These are phyloP conservation scores for Helleia helle DNA, from an alignment of 2,888 invertebrate genomes.

Conservation along the genomic window DNA sequence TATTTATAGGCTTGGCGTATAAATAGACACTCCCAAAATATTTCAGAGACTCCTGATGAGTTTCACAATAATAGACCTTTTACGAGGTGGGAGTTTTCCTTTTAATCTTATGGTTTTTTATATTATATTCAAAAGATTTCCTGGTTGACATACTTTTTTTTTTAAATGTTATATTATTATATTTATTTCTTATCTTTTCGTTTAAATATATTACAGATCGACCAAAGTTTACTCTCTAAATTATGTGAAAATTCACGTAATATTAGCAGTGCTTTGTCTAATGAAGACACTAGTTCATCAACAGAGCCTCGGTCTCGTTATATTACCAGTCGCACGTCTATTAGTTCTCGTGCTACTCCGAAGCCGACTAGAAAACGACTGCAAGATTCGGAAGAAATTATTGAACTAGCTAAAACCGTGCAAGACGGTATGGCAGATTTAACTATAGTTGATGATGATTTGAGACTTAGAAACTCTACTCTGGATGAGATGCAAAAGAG, in stretches of 20 bases:
- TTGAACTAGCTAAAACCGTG: constrained; percentile 68
- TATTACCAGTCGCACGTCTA: constrained; percentile 42
- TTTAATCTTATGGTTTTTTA: no score
- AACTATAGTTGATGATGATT: constrained; percentile 47
- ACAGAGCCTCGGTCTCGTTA: constrained; percentile 48
- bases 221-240: constrained; percentile 45
- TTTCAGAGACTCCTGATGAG: no score
- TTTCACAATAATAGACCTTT: no score
- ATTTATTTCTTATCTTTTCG: neutral
- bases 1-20: no score
- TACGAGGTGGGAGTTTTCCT: no score
- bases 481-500: constrained; percentile 47
- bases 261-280: constrained; percentile 50
- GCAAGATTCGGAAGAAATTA: constrained; percentile 54
- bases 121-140: no score
- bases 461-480: constrained; percentile 30
- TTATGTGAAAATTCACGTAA: constrained; percentile 53
- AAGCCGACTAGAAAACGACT: constrained; percentile 43
- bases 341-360: constrained; percentile 42
- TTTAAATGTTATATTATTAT: neutral
- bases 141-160: no score
- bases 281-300: constrained; percentile 53
- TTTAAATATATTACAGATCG: constrained; percentile 43
- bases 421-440: constrained; percentile 72
- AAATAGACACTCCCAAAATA: no score